A percentile compares a stretch with the other conserved stretches of the same genome.
Evolutionary conservation across 2,113 vertebrate genomes (phyloP).

Genomic region (Tretioscincus oriximinensis): DNA sequence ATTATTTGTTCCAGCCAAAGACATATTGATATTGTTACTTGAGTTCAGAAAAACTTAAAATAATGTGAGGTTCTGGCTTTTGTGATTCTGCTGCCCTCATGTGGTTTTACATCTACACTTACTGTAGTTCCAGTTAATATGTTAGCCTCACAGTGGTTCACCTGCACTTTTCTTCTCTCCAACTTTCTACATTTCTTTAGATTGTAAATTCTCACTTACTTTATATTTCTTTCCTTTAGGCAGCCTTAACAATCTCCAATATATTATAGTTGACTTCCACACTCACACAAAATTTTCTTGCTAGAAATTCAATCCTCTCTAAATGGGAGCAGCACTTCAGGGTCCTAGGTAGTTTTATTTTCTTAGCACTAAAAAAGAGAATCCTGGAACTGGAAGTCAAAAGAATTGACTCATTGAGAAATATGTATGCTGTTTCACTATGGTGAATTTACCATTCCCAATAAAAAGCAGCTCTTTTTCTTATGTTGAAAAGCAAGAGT

Average conservation of each 20-base stretch:
- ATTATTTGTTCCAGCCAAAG: no score
- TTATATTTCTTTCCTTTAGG: no score
- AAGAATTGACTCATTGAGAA: no score
- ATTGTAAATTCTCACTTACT: neutral
- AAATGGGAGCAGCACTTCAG: neutral
- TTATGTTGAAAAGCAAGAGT: no score
- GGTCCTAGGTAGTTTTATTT: neutral
- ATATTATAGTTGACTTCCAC: no score
- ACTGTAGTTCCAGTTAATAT: no score
- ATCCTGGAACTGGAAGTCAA: neutral
- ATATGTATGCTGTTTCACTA: no score
- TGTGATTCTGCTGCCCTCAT: constrained; percentile 52
- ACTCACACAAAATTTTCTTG: no score
- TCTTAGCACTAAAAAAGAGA: neutral
- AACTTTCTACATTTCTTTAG: neutral
- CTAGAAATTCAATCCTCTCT: no score
- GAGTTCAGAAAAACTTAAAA: neutral
- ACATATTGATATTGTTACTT: neutral
- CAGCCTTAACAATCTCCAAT: no score
- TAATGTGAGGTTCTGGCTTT: constrained; percentile 2
- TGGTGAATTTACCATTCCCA: no score
- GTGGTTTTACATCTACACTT: constrained; percentile 17
- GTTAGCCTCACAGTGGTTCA: neutral
- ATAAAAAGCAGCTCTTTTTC: no score
- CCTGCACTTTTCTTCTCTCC: neutral